Evolutionary conservation across 2,113 vertebrate species (phyloP).

Genomic region (Gopherus evgoodei): DNA sequence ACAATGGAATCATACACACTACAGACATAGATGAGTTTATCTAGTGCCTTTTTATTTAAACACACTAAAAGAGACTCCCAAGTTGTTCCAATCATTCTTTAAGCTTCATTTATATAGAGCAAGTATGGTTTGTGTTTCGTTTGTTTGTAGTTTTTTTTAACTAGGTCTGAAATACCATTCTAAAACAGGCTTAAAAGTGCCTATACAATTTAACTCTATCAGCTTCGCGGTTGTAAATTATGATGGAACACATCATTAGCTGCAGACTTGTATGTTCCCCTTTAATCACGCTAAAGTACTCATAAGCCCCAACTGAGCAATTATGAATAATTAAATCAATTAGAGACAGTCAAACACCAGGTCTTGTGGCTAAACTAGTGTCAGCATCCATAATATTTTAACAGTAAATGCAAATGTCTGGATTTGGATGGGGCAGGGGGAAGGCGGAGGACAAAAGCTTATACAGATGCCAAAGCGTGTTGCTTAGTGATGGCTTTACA

Average conservation of each 20-base stretch:
- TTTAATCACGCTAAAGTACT: conserved; percentile 82
- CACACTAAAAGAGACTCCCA: background rate
- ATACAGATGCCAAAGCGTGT: conserved; percentile 81
- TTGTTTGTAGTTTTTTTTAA: background rate
- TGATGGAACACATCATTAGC: conserved; percentile 86
- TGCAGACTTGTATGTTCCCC: conserved; percentile 71
- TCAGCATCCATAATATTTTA: conserved; percentile 90
- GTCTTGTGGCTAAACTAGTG: conserved; percentile 81
- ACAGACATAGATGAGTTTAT: background rate
- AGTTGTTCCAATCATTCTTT: background rate
- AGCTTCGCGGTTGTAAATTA: conserved; percentile 81
- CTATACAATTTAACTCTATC: conserved; percentile 74
- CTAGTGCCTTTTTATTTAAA: background rate
- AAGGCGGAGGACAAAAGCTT: conserved; percentile 76
- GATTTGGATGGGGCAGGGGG: conserved; percentile 54
- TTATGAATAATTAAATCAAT: conserved; percentile 98
- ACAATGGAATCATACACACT: background rate
- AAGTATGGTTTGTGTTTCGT: background rate
- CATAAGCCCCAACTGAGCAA: conserved; percentile 88
- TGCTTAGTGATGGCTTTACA: conserved; percentile 83
- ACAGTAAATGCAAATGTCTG: conserved; percentile 85
- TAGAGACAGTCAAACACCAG: conserved; percentile 86
- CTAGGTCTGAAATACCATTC: conserved; percentile 37
- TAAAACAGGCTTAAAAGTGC: conserved; percentile 75
- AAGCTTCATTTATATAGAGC: background rate